A percentile compares a stretch with the other conserved stretches of the same genome.
phyloP scores from a whole-genome alignment of 2,888 invertebrate species.

The Oasisia sp. region DNA sequence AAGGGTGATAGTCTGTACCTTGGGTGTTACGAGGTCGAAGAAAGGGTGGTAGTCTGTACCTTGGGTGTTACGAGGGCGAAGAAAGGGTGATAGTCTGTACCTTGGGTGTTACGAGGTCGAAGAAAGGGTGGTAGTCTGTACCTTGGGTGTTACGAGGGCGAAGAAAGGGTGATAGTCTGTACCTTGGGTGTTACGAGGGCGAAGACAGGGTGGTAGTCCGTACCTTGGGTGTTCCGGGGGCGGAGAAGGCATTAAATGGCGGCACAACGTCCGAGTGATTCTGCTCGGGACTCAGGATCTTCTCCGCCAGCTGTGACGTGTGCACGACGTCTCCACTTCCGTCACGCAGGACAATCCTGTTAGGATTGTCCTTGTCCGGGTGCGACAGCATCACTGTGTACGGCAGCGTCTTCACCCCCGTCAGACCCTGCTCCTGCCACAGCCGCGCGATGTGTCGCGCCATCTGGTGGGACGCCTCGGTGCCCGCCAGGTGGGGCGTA shows the following conservation, averaged over 20 bases:
- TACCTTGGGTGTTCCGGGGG: constrained; percentile 45
- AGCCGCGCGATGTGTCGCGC: constrained; percentile 49
- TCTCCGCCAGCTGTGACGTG: constrained; percentile 47
- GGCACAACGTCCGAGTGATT: constrained; percentile 52
- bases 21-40: constrained; percentile 47
- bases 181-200: constrained; percentile 45
- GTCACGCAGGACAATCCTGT: constrained; percentile 51
- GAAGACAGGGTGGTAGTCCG: constrained; percentile 32
- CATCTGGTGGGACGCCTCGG: constrained; percentile 48
- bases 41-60: too few relatives aligned
- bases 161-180: constrained; percentile 33
- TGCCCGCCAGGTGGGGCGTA: constrained; percentile 59
- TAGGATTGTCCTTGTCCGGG: constrained; percentile 50
- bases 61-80: constrained; percentile 47
- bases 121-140: constrained; percentile 27
- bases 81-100: constrained; percentile 21
- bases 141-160: constrained; percentile 44
- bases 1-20: constrained; percentile 22
- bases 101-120: constrained; percentile 46
- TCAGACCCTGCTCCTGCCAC: constrained; percentile 52
- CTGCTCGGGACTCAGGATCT: constrained; percentile 50
- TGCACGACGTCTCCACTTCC: constrained; percentile 41
- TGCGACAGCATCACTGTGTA: constrained; percentile 47
- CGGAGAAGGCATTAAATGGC: constrained; percentile 56
- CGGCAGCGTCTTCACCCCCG: constrained; percentile 52